Evolutionary conservation across 2,888 invertebrate genomes (phyloP), one percentile per base, ranked within the genome.

Genomic region (Phymatocera aterrima): DNA sequence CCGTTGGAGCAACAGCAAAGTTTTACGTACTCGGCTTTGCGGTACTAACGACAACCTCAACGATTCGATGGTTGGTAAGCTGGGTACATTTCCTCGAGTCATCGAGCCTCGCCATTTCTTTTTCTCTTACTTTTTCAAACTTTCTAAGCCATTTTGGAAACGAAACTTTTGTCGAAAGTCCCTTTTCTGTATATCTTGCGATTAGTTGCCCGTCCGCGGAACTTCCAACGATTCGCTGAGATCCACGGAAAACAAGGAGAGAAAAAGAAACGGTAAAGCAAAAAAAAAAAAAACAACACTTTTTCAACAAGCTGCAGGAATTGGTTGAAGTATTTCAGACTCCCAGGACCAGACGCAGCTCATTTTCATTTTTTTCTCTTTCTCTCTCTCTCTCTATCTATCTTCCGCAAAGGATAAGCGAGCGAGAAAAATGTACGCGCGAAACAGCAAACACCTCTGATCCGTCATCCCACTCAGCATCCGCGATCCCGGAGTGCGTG

Each of bases 11-110:
- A 18, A 18, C 31, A 8, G 72, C 10, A 51, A 72, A 48, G 2
- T 40, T 68, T 28, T 15, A 51, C n/a, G n/a, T n/a, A n/a, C 51
- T 51, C 37, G n/a, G 31, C 61, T 37, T 18, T n/a, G n/a, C 37
- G 34, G 34, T 10, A 18, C 61, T 64, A 64, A 64, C 61, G 34
- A 64, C 61, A 37, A 18, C 1, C 61, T 64, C 61, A 34, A 64
- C 37, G 61, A 64, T 10, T 64, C 34, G 61, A 64, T n/a, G 61
- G 61, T 64, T 34, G 34, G 61, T 18, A 21, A 64, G 37, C 21
- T 37, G 2, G 18, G 61, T 64, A 37, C 34, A 10, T 37, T 34
- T 18, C 61, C 34, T 37, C 15, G 61, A 37, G 34, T 37, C 34
- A 61, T 61, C 15, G 18, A 34, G 61, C 18, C 57, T 8, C 57